Evolutionary conservation across 1,140 invertebrate genomes (phyloP).

Genomic region (Drosophila tristis): DNA sequence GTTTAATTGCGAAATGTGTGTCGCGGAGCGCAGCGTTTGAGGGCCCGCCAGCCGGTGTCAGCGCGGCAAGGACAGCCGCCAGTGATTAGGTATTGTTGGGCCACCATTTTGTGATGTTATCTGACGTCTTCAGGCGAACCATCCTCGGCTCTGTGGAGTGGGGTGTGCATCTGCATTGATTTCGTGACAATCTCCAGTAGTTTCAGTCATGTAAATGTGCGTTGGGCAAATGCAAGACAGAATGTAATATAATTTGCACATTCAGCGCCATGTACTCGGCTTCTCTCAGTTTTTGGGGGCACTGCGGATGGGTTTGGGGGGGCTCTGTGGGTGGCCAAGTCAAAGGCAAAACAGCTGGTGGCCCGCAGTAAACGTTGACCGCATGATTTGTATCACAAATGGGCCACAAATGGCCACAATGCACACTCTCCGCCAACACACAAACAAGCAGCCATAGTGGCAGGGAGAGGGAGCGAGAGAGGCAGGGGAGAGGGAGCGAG

Average conservation of each 20-base stretch:
- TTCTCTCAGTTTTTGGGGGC: neutral
- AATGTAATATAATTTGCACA: constrained; percentile 74
- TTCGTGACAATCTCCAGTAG: too few species aligned
- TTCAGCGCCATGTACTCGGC: constrained; percentile 58
- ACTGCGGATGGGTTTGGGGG: neutral
- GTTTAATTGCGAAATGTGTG: constrained; percentile 19
- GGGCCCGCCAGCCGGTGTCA: too few species aligned
- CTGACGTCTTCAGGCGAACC: too few species aligned
- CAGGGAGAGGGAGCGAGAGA: neutral
- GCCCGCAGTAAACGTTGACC: constrained; percentile 77
- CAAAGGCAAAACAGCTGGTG: constrained; percentile 58
- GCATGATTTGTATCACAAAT: constrained; percentile 81
- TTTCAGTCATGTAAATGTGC: constrained; percentile 55
- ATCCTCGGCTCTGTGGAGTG: too few species aligned
- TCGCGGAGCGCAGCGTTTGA: neutral
- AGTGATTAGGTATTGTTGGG: too few species aligned
- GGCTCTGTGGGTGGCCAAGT: constrained; percentile 48
- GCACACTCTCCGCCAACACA: constrained; percentile 23
- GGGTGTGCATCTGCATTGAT: too few species aligned
- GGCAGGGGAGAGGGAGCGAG: neutral
- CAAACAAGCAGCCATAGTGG: constrained; percentile 5
- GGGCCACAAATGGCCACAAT: constrained; percentile 68
- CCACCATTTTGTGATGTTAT: too few species aligned
- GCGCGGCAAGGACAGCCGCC: too few species aligned
- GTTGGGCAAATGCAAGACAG: constrained; percentile 45